Conservation (phyloP, 2,113 vertebrate species). For the Fulica atra region DNA sequence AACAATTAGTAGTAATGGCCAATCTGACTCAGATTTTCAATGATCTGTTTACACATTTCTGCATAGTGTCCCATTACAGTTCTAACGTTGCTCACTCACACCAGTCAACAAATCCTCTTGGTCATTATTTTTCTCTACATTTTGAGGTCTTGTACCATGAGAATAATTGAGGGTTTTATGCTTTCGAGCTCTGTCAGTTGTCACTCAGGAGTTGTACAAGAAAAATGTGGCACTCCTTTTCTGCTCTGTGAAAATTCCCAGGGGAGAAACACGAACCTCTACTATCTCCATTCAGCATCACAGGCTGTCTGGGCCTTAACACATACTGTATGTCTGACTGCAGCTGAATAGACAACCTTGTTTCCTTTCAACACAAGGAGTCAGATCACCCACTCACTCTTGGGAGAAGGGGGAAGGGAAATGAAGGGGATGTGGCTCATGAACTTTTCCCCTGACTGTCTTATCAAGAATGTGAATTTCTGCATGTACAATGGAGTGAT, state of each 20-base stretch:
- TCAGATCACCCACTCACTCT: constrained; percentile 10
- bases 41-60: neutral
- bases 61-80: neutral
- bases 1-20: neutral
- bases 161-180: neutral
- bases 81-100: neutral
- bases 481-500: neutral
- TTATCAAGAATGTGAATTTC: constrained; percentile 2
- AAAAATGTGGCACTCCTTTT: neutral
- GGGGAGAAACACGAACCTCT: constrained; percentile 23
- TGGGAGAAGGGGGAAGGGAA: constrained; percentile 24
- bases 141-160: neutral
- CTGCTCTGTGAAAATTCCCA: constrained; percentile 25
- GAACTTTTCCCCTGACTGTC: constrained; percentile 12
- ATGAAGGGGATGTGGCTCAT: neutral
- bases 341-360: constrained; percentile 53
- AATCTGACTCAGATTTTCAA: neutral
- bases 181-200: neutral
- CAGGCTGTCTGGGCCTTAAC: neutral
- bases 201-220: neutral
- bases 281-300: constrained; percentile 31
- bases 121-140: neutral
- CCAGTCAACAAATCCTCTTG: neutral
- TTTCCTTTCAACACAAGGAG: constrained; percentile 35
- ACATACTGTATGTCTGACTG: neutral